A percentile compares a stretch with the other conserved stretches of the same genome.
phyloP scores from a whole-genome alignment of 2,797 vertebrate genomes.

The Malurus leucopterus region DNA sequence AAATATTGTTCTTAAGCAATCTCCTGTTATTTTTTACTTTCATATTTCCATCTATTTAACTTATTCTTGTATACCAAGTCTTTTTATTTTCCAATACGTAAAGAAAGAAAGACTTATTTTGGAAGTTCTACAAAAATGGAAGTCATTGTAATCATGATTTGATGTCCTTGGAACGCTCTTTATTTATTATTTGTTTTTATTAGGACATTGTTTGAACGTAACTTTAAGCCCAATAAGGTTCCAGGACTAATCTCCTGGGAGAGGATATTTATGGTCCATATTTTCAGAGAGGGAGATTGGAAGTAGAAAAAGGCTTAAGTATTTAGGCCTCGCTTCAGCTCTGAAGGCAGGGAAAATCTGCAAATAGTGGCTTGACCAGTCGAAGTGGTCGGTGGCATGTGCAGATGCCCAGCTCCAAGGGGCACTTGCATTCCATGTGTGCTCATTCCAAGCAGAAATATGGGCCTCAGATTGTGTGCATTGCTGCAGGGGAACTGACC shows the following conservation, averaged over 20 bases:
- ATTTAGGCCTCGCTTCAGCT: not conserved
- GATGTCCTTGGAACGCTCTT: slow-evolving; percentile 11
- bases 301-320: slow-evolving; percentile 39
- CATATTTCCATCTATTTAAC: slow-evolving; percentile 3
- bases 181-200: slow-evolving; percentile 57
- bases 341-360: not conserved
- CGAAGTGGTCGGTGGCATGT: not conserved
- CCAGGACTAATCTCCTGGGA: slow-evolving; percentile 23
- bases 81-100: slow-evolving; percentile 23
- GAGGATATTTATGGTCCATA: slow-evolving; percentile 45
- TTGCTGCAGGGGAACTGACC: slow-evolving; percentile 6
- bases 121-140: slow-evolving; percentile 30
- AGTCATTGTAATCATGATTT: slow-evolving; percentile 29
- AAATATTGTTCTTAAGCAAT: not conserved
- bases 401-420: not conserved
- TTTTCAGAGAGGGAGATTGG: slow-evolving; percentile 31
- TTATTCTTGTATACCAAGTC: not conserved
- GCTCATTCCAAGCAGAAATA: not conserved
- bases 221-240: slow-evolving; percentile 26
- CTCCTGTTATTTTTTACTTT: not conserved
- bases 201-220: slow-evolving; percentile 27
- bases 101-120: slow-evolving; percentile 14
- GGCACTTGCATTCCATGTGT: not conserved
- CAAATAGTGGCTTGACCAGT: not conserved
- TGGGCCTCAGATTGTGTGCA: not conserved